These are phyloP conservation scores for Vulpes ferrilata DNA, from an alignment of 2,113 vertebrate genomes.

Conservation along the genomic window DNA sequence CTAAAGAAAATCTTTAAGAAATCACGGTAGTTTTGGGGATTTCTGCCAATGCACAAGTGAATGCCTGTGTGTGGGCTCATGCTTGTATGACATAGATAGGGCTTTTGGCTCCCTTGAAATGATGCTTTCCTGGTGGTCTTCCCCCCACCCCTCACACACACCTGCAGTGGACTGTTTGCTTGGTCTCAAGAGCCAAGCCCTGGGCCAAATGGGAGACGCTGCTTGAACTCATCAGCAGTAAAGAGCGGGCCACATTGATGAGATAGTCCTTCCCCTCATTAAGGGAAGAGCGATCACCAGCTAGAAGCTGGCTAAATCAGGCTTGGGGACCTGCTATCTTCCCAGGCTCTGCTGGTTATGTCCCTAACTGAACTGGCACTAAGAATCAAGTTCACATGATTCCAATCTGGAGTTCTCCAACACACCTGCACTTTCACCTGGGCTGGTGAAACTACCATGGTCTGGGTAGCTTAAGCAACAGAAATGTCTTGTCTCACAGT, in stretches of 20 bases:
- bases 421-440: background rate
- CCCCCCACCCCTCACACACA: background rate
- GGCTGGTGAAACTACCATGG: background rate
- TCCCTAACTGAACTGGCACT: background rate
- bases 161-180: background rate
- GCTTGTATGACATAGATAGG: background rate
- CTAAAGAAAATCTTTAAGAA: constrained; percentile 4
- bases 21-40: background rate
- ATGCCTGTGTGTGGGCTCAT: background rate
- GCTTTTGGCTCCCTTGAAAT: background rate
- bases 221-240: constrained; percentile 5
- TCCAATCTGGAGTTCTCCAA: background rate
- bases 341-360: background rate
- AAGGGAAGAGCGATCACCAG: constrained; percentile 42
- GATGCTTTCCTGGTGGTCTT: background rate
- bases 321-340: background rate
- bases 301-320: background rate
- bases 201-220: constrained; percentile 2
- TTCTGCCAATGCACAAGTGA: background rate
- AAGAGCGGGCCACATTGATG: background rate
- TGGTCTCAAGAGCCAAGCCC: background rate
- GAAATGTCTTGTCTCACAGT: background rate
- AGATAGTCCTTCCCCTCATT: background rate
- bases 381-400: constrained; percentile 2
- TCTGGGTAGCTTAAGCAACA: background rate